Evolutionary conservation across 2,113 vertebrate species (phyloP).

Genomic region (Rhadina sibilatrix): DNA sequence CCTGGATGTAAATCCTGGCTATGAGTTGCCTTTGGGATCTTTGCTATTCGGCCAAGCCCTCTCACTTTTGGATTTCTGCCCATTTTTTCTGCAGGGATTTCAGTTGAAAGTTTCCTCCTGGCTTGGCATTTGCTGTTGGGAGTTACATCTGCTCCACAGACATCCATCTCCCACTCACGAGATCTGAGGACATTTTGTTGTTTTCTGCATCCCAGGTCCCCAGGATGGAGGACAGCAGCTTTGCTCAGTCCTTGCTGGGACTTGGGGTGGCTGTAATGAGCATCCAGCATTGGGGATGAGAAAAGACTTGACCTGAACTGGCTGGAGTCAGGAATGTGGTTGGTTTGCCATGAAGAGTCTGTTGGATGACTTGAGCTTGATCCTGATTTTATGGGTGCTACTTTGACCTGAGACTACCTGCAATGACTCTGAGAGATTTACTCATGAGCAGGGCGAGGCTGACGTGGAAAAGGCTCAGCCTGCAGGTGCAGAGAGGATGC

Average conservation of each 20-base stretch:
- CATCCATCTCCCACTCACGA: accelerated
- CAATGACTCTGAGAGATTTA: accelerated
- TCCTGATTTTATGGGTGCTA: background rate
- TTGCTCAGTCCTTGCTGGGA: background rate
- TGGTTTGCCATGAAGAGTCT: background rate
- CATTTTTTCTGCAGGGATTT: background rate
- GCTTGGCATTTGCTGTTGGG: background rate
- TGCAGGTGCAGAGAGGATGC: background rate
- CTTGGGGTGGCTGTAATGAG: background rate
- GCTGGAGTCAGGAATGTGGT: background rate
- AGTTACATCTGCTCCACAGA: background rate
- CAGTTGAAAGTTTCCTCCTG: conserved; percentile 22
- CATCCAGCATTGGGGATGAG: accelerated
- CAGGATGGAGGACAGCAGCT: background rate
- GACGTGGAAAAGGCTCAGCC: background rate
- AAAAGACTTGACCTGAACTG: background rate
- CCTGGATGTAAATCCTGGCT: conserved; percentile 6
- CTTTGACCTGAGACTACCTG: background rate
- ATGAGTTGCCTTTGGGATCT: background rate
- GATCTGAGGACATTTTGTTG: background rate
- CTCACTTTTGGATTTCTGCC: background rate
- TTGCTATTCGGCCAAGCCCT: background rate
- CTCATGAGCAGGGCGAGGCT: background rate
- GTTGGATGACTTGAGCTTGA: background rate
- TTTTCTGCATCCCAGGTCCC: background rate